Evolutionary conservation across 2,888 invertebrate species (phyloP).

Genomic region (Meganola albula): DNA sequence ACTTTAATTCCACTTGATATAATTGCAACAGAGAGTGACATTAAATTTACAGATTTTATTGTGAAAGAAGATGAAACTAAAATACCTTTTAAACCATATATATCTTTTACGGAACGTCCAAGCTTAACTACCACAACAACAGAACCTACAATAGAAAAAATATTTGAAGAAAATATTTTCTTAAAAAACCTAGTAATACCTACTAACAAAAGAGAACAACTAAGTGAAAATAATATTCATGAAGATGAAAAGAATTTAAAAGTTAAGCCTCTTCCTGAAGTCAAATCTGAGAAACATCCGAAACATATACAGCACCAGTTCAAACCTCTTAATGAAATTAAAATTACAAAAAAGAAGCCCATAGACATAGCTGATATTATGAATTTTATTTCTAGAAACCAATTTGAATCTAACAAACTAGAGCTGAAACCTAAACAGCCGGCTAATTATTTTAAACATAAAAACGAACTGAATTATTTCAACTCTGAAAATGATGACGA

Average conservation of each 20-base stretch:
- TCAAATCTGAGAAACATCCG: constrained; percentile 42
- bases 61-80: constrained; percentile 28
- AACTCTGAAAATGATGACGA: constrained; percentile 32
- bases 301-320: constrained; percentile 42
- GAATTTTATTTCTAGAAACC: constrained; percentile 58
- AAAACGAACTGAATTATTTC: constrained; percentile 36
- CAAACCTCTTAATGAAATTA: constrained; percentile 45
- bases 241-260: constrained; percentile 26
- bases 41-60: constrained; percentile 38
- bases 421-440: constrained; percentile 41
- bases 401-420: constrained; percentile 60
- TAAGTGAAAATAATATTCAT: constrained; percentile 23
- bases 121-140: constrained; percentile 29
- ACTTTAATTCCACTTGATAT: not conserved
- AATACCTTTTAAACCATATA: constrained; percentile 39
- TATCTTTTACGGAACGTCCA: constrained; percentile 23
- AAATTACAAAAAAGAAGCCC: constrained; percentile 41
- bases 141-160: constrained; percentile 36
- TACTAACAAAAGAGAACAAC: constrained; percentile 27
- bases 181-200: constrained; percentile 54
- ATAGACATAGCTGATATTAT: constrained; percentile 54
- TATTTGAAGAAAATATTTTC: constrained; percentile 56
- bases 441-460: constrained; percentile 34
- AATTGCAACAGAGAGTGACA: constrained; percentile 7
- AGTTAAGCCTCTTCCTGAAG: constrained; percentile 30